A percentile compares a stretch with the other conserved stretches of the same genome.
phyloP scores from a whole-genome alignment of 1,140 invertebrate species.

The Ectropis grisescens region DNA sequence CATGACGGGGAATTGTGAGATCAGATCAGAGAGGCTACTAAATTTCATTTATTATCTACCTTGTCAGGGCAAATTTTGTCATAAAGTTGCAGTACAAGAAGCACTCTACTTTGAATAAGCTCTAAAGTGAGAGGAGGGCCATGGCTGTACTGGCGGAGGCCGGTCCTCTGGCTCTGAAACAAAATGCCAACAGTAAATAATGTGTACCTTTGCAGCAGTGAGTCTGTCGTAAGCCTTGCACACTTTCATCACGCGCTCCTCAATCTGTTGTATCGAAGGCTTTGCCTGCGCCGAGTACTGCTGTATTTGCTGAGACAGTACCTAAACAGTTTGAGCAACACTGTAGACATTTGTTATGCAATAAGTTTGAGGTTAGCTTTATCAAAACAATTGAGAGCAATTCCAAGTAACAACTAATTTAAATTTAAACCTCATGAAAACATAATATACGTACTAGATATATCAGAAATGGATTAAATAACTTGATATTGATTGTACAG shows the following conservation, averaged over 20 bases:
- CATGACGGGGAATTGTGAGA: no score
- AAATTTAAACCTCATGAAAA: no score
- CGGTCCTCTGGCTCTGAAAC: slow-evolving; percentile 75
- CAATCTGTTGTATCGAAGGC: slow-evolving; percentile 68
- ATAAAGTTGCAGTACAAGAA: slow-evolving; percentile 95
- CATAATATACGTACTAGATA: no score
- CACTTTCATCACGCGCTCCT: slow-evolving; percentile 83
- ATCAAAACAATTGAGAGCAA: slow-evolving; percentile 1
- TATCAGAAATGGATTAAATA: no score
- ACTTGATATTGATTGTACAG: slow-evolving; percentile 25
- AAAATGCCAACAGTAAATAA: slow-evolving; percentile 58
- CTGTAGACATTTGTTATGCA: slow-evolving; percentile 61
- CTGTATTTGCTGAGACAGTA: slow-evolving; percentile 30
- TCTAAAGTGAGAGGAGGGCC: slow-evolving; percentile 83
- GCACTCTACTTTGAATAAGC: slow-evolving; percentile 87
- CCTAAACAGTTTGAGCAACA: slow-evolving; percentile 51
- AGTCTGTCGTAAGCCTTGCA: slow-evolving; percentile 86
- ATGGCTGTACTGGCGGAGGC: slow-evolving; percentile 79
- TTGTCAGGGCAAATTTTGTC: slow-evolving; percentile 95
- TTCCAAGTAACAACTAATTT: background rate
- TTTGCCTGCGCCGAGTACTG: slow-evolving; percentile 40
- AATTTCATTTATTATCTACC: slow-evolving; percentile 71
- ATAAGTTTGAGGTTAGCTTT: slow-evolving; percentile 49
- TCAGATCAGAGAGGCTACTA: no score
- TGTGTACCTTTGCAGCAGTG: slow-evolving; percentile 80